Conservation (phyloP, 2,888 invertebrate species). For the Drosophila algonquin region DNA sequence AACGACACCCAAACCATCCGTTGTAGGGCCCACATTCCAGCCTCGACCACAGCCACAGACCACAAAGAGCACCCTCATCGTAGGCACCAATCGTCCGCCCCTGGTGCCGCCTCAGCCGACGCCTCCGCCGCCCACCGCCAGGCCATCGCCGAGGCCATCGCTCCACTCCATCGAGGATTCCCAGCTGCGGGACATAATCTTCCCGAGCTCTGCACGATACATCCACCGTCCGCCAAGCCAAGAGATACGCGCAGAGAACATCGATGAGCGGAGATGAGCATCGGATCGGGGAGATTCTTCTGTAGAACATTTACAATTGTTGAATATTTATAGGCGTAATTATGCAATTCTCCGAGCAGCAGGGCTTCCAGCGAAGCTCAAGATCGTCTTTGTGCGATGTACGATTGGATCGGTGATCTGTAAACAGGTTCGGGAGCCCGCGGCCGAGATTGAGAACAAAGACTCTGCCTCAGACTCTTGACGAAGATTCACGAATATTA, state of each 20-base stretch:
- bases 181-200: slow-evolving; percentile 48
- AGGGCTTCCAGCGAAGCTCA: slow-evolving; percentile 17
- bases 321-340: slow-evolving; percentile 28
- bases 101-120: slow-evolving; percentile 33
- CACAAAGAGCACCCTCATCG: slow-evolving; percentile 42
- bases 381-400: slow-evolving; percentile 20
- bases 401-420: slow-evolving; percentile 3
- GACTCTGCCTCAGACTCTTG: background rate
- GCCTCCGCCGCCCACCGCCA: slow-evolving; percentile 3
- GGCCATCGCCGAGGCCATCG: slow-evolving; percentile 3
- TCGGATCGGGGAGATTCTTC: background rate
- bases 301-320: slow-evolving; percentile 10
- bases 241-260: slow-evolving; percentile 19
- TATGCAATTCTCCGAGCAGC: slow-evolving; percentile 8
- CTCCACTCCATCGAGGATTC: slow-evolving; percentile 30
- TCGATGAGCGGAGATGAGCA: slow-evolving; percentile 59
- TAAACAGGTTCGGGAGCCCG: slow-evolving; percentile 56
- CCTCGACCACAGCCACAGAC: slow-evolving; percentile 21
- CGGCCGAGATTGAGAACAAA: background rate
- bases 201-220: slow-evolving; percentile 52
- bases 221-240: slow-evolving; percentile 19
- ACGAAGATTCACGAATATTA: slow-evolving; percentile 9
- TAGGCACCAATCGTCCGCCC: slow-evolving; percentile 55
- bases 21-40: slow-evolving; percentile 24
- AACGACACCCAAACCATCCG: slow-evolving; percentile 13